These are phyloP conservation scores for Sparidentex hasta DNA, from an alignment of 2,797 vertebrate genomes.

Conservation along the genomic window DNA sequence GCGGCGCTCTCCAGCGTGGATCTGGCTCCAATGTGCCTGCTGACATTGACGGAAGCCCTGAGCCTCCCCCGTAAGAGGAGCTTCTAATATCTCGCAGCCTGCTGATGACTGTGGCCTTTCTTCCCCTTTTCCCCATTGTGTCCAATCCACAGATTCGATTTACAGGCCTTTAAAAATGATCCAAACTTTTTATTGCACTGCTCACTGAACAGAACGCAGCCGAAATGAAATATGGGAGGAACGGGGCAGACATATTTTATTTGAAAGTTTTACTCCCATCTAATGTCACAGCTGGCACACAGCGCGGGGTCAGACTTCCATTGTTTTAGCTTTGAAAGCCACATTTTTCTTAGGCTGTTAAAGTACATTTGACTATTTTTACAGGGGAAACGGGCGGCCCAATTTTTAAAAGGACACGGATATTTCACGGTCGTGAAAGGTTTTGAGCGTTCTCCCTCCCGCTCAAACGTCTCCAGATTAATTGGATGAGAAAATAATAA, in stretches of 20 bases:
- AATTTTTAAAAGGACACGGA: conserved; percentile 41
- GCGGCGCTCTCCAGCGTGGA: conserved; percentile 40
- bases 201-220: conserved; percentile 70
- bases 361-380: conserved; percentile 36
- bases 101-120: conserved; percentile 86
- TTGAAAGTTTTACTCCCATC: conserved; percentile 73
- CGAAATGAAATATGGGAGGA: conserved; percentile 78
- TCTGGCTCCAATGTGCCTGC: conserved; percentile 67
- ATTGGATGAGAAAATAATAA: conserved; percentile 21
- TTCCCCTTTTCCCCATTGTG: conserved; percentile 77
- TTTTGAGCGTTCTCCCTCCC: conserved; percentile 4
- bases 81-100: conserved; percentile 72
- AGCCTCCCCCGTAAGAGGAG: conserved; percentile 64
- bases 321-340: conserved; percentile 51
- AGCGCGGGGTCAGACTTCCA: conserved; percentile 21
- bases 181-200: conserved; percentile 80
- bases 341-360: conserved; percentile 33
- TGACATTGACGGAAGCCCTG: conserved; percentile 81
- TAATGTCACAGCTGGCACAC: conserved; percentile 66
- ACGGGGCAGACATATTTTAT: conserved; percentile 76
- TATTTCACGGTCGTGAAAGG: conserved; percentile 13
- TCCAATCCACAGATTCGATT: conserved; percentile 83
- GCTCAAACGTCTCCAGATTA: conserved; percentile 9
- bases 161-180: conserved; percentile 82
- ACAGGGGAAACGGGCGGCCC: conserved; percentile 13